A percentile compares a stretch with the other conserved stretches of the same genome.
These are phyloP conservation scores for Rana temporaria DNA, from an alignment of 2,113 vertebrate genomes.

Conservation along the genomic window DNA sequence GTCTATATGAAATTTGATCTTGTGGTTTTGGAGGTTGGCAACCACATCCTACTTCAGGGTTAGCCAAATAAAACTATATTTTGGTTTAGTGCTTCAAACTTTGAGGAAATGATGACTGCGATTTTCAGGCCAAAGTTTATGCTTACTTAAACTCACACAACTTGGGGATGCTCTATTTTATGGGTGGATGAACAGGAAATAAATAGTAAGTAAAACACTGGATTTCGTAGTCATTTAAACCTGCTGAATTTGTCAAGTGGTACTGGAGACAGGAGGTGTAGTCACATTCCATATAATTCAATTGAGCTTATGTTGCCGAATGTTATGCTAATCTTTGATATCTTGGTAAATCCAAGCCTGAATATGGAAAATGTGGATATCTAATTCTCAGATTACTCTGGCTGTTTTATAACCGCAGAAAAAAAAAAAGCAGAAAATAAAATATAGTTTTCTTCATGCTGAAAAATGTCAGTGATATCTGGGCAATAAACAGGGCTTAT, in stretches of 20 bases:
- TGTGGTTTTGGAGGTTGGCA: conserved; percentile 76
- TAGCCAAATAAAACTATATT: conserved; percentile 81
- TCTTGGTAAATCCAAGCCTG: background rate
- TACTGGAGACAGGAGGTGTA: conserved; percentile 4
- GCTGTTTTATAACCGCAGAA: too few species aligned
- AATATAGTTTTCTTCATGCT: too few species aligned
- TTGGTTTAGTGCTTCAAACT: conserved; percentile 73
- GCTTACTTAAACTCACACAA: conserved; percentile 75
- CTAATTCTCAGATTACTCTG: background rate
- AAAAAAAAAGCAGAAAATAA: too few species aligned
- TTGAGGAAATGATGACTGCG: conserved; percentile 78
- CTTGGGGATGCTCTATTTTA: conserved; percentile 68
- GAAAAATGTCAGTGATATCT: too few species aligned
- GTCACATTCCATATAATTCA: background rate
- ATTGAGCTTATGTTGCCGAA: background rate
- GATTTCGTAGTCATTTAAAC: conserved; percentile 7
- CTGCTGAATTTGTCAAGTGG: conserved; percentile 1
- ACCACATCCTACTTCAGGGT: conserved; percentile 81
- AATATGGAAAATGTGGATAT: background rate
- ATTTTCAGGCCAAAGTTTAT: conserved; percentile 76
- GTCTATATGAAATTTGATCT: conserved; percentile 74
- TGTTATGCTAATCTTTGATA: background rate
- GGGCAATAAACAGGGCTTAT: too few species aligned
- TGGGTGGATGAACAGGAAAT: conserved; percentile 42
- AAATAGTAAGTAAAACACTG: conserved; percentile 26